Percentiles rank a stretch among this genome's conserved stretches.
Conservation (phyloP, 2,888 invertebrate genomes). For the Rotaria sp. region DNA sequence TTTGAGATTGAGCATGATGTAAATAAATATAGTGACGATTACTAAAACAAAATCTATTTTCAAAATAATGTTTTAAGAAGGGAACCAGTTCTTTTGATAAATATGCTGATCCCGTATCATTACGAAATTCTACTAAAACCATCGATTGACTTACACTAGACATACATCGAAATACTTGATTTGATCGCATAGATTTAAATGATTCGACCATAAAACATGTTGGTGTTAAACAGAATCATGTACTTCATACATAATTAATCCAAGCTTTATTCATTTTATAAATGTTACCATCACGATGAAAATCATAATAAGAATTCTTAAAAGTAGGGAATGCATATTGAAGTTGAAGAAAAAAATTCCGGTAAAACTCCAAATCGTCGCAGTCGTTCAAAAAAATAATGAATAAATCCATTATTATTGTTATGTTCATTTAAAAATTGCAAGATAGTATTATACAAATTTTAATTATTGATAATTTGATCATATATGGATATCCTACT, state of each 20-base stretch:
- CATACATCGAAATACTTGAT: neutral
- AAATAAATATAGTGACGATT: neutral
- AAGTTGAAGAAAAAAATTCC: neutral
- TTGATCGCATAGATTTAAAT: neutral
- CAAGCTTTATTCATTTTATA: neutral
- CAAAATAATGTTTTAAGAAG: neutral
- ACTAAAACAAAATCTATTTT: neutral
- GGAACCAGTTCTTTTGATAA: neutral
- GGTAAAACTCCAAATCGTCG: neutral
- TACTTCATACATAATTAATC: neutral
- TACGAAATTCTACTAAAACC: neutral
- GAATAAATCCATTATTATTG: neutral
- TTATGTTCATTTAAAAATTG: neutral
- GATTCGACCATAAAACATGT: neutral
- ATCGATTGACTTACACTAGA: neutral
- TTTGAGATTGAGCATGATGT: neutral
- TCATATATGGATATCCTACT: neutral
- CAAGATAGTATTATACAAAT: neutral
- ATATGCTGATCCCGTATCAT: neutral
- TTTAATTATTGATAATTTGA: neutral
- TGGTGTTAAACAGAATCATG: neutral
- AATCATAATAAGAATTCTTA: neutral
- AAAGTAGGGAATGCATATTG: neutral
- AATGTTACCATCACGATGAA: neutral
- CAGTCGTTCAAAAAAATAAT: neutral